Conservation (phyloP, 2,797 vertebrate species). For the Micromesistius poutassou region DNA sequence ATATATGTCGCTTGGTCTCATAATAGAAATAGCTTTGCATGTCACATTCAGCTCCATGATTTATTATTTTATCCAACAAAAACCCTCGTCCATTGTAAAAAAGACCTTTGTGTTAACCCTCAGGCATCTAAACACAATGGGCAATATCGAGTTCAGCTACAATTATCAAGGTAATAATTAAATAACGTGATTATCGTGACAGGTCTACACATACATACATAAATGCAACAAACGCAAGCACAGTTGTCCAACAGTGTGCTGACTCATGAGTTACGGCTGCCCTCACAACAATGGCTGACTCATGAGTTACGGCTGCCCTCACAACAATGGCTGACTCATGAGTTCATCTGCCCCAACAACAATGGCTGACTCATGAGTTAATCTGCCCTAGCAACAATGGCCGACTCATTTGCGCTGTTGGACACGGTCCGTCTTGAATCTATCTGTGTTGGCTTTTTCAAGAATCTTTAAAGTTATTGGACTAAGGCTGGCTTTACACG, state of each 20-base stretch:
- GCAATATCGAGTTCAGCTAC: too few species aligned
- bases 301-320: conserved; percentile 11
- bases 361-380: conserved; percentile 13
- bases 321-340: neutral
- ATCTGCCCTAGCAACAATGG: neutral
- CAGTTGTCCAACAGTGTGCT: neutral
- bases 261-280: neutral
- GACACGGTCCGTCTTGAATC: neutral
- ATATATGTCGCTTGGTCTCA: too few species aligned
- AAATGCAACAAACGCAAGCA: neutral
- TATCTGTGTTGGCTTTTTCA: neutral
- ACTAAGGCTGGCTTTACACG: too few species aligned
- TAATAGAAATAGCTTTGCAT: too few species aligned
- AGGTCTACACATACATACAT: neutral
- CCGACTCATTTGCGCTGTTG: neutral
- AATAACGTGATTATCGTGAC: neutral
- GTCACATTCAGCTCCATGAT: too few species aligned
- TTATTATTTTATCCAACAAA: too few species aligned
- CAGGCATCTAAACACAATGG: too few species aligned
- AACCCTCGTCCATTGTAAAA: too few species aligned
- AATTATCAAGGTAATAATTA: too few species aligned
- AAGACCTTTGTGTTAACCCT: too few species aligned
- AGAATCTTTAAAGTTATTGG: too few species aligned
- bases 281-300: neutral
- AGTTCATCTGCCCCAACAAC: neutral